Base-by-base conservation (phyloP, 2,888 invertebrate species). In the Mactromeris polynyma region DNA sequence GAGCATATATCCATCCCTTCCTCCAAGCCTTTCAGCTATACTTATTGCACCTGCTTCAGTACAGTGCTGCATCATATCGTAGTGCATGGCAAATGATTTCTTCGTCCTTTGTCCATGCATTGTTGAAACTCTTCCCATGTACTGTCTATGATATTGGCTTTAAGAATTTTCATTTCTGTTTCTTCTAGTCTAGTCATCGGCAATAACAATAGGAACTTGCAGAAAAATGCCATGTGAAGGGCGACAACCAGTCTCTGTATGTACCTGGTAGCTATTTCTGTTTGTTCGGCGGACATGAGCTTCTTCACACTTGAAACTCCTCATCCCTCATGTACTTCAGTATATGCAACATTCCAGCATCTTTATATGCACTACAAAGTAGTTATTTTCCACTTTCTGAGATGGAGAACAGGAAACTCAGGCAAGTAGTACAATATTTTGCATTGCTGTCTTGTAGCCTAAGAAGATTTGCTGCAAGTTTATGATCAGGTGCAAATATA, bases 401-500 rank as follows among this genome's bases (percentile, higher is more conserved):
- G 69, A 38, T 91, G 91, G 26, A 91, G 64, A 3, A 54, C 6
- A 36, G 89, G 91, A 80, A 88, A 91, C 36, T 91, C 91, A 14
- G 90, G 88, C 4, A 90, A 33, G 81, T 90, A 91, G n/a, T n/a
- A n/a, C n/a, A n/a, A n/a, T n/a, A n/a, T n/a, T n/a, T n/a, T n/a
- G n/a, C n/a, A n/a, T n/a, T n/a, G n/a, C n/a, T n/a, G n/a, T n/a
- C n/a, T n/a, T 21, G 84, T 0, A 92, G 77, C 26, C 81, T 86
- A 0, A 89, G 26, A 33, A 81, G 51, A 51, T 81, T 81, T 14
- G 26, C 36, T 40, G 88, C 84, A 54, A 89, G 88, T 81, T 92
- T 92, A 38, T 90, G 87, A 58, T 90, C 92, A n/a, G 88, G 88
- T 21, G 87, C 90, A 90, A 89, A 88, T 0, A 90, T 42, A 21